Conservation (phyloP, 2,113 vertebrate genomes). For the Malurus alboscapulatus region DNA sequence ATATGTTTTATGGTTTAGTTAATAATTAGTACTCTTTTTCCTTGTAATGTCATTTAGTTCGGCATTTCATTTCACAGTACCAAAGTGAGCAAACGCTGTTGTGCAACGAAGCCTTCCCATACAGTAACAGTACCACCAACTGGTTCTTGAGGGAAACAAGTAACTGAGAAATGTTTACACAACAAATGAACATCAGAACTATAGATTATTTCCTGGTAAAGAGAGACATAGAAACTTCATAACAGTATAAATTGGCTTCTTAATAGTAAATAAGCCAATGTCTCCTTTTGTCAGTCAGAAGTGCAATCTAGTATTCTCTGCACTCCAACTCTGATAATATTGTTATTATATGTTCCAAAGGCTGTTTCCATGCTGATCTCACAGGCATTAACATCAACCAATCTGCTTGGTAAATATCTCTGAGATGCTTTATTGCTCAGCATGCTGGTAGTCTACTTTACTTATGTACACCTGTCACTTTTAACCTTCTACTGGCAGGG, state of each 20-base stretch:
- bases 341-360: conserved; percentile 10
- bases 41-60: not conserved
- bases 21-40: not conserved
- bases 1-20: not conserved
- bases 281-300: conserved; percentile 13
- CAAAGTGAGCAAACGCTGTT: not conserved
- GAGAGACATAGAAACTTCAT: not conserved
- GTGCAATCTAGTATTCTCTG: not conserved
- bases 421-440: conserved; percentile 1
- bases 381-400: conserved; percentile 8
- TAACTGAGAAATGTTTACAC: not conserved
- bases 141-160: not conserved
- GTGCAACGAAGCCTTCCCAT: not conserved
- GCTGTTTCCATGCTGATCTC: not conserved
- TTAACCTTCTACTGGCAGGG: not conserved
- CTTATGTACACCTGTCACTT: not conserved
- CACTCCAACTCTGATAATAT: not conserved
- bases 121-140: not conserved
- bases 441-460: not conserved
- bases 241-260: conserved; percentile 34
- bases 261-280: conserved; percentile 29
- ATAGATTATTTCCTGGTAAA: conserved; percentile 21
- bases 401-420: not conserved
- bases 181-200: not conserved
- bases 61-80: not conserved